These are phyloP conservation scores for Teleogryllus oceanicus DNA, from an alignment of 2,888 invertebrate genomes.

Conservation along the genomic window DNA sequence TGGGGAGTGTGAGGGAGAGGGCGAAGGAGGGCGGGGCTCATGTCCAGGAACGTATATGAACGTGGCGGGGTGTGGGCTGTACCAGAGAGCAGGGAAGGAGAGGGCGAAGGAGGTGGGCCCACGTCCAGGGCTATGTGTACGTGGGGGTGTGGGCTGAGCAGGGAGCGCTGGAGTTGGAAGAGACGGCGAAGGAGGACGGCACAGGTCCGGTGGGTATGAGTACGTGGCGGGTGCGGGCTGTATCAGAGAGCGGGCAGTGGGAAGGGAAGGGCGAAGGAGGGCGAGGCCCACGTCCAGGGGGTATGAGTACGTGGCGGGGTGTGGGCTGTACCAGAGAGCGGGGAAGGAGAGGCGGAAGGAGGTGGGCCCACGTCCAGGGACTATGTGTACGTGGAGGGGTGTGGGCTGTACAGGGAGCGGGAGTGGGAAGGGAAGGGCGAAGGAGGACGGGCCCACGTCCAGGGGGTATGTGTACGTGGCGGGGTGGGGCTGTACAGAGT, in stretches of 20 bases:
- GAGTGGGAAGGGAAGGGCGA: not conserved
- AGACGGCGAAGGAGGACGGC: too few species aligned
- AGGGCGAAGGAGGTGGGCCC: too few species aligned
- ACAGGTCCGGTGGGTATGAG: not conserved
- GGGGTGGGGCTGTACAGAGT: not conserved
- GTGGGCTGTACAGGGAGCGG: not conserved
- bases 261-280: not conserved
- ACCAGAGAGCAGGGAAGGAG: too few species aligned
- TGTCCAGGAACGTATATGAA: too few species aligned
- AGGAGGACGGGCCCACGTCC: not conserved
- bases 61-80: too few species aligned
- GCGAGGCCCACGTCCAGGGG: not conserved
- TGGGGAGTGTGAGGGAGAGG: too few species aligned
- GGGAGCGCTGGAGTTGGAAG: too few species aligned
- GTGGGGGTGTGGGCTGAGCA: too few species aligned
- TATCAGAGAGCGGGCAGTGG: not conserved
- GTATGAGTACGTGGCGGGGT: too few species aligned
- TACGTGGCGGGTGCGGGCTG: not conserved
- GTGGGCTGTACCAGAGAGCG: not conserved
- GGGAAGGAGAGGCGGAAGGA: not conserved
- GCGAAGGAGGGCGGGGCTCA: too few species aligned
- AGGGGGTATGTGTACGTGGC: not conserved
- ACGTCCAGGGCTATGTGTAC: too few species aligned
- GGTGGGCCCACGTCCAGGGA: not conserved
- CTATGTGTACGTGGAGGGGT: too few species aligned